Base-by-base conservation (phyloP, 2,113 vertebrate genomes). In the Cephalophus harveyi region DNA sequence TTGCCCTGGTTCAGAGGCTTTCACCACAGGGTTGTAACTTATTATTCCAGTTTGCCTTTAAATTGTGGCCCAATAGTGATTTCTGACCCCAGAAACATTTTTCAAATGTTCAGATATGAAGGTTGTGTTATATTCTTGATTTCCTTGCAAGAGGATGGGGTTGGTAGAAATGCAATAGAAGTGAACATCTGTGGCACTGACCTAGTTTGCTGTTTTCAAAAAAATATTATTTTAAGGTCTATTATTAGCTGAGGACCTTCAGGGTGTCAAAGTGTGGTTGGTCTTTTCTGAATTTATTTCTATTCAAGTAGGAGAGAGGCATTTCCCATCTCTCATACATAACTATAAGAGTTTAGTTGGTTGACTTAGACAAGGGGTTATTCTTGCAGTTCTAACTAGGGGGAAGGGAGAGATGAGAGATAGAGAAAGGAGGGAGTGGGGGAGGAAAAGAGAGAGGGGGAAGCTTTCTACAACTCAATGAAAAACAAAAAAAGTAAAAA, bases 31-130 rank as follows among this genome's bases (percentile, higher is more conserved):
- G 90, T 88, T 93, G 25, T 89, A 97, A 97, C 83, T 83, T 91
- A 25, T 97, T 94, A 97, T 81, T 98, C 96, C 95, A 97, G 82
- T 64, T 97, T 98, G 55, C 76, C 95, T 97, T 74, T 97, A 97
- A 98, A 98, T 98, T 97, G 96, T 98, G 98, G 78, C 83, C 95
- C 96, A 95, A 60, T 94, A 33, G 55, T 94, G 50, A 71, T 94
- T 87, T 54, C 64, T 91, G 54, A 91, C 30, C 87, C 36, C 54
- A 93, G 78, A 81, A 59, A 54, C 78, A 89, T 88, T 95, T 95
- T 93, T 84, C 43, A 67, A 78, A 50, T 19, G 9, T 92, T 89
- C 76, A 93, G 13, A 93, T 96, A 55, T 64, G 78, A 94, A 55
- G 17, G 3, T 67, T 96, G 55, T 82, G 81, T 87, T 92, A 94